These are phyloP conservation scores for Pammene aurita DNA, from an alignment of 2,888 invertebrate species.

Conservation along the genomic window DNA sequence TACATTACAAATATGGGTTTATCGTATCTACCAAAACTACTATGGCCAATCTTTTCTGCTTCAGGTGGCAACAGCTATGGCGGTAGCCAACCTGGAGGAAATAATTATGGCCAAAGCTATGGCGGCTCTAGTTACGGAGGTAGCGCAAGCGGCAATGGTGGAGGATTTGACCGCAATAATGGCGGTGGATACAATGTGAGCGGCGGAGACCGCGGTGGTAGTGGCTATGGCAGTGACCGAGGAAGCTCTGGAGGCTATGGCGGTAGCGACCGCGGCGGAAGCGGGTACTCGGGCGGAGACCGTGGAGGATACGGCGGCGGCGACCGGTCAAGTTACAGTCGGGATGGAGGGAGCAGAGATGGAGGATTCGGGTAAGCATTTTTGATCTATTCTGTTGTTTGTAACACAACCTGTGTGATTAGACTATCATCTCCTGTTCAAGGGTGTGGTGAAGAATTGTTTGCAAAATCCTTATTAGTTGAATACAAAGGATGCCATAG, in stretches of 20 bases:
- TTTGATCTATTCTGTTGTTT: background rate
- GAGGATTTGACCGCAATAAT: slow-evolving; percentile 58
- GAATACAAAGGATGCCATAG: background rate
- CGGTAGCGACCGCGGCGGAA: slow-evolving; percentile 63
- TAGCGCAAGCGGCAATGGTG: slow-evolving; percentile 53
- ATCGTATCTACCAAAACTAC: background rate
- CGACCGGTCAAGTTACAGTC: slow-evolving; percentile 78
- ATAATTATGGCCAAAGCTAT: slow-evolving; percentile 68
- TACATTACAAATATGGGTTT: slow-evolving; percentile 21
- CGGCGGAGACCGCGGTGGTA: slow-evolving; percentile 53
- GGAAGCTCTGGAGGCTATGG: slow-evolving; percentile 53
- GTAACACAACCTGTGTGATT: background rate
- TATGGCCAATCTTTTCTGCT: slow-evolving; percentile 9
- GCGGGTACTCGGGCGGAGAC: slow-evolving; percentile 71
- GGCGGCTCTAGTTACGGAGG: slow-evolving; percentile 64
- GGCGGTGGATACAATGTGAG: slow-evolving; percentile 50
- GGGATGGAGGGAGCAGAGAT: slow-evolving; percentile 84
- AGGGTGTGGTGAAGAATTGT: background rate
- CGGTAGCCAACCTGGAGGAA: slow-evolving; percentile 60
- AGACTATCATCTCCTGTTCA: background rate
- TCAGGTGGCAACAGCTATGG: slow-evolving; percentile 65
- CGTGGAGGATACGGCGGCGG: slow-evolving; percentile 77
- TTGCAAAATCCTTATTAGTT: background rate
- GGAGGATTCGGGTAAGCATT: slow-evolving; percentile 84
- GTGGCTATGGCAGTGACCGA: slow-evolving; percentile 56